A percentile compares a stretch with the other conserved stretches of the same genome.
Evolutionary conservation across 2,113 vertebrate species (phyloP).

Genomic region (Chamaetylas fuelleborni): DNA sequence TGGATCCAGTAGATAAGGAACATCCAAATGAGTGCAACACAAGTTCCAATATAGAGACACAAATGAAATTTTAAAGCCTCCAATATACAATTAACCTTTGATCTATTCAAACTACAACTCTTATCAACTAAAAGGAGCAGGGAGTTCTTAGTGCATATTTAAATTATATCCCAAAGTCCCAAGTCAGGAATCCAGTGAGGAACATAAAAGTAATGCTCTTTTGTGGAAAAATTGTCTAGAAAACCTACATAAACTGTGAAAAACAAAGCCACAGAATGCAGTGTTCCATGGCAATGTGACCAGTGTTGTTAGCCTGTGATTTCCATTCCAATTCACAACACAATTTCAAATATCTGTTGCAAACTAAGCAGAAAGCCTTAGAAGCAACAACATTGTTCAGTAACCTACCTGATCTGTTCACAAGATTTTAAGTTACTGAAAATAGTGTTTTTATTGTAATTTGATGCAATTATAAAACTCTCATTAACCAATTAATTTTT

Average conservation of each 20-base stretch:
- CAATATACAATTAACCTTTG: background rate
- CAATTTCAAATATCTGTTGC: background rate
- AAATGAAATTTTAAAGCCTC: background rate
- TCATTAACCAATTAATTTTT: background rate
- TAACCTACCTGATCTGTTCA: background rate
- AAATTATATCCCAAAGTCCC: background rate
- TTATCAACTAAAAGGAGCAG: background rate
- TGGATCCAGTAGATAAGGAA: background rate
- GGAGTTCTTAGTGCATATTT: background rate
- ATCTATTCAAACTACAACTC: background rate
- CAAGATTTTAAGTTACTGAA: background rate
- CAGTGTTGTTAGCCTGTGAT: background rate
- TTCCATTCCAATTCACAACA: background rate
- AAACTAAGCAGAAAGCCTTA: background rate
- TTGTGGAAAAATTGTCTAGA: background rate
- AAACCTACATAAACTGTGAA: background rate
- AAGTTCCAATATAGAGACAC: background rate
- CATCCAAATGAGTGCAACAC: background rate
- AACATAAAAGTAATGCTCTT: background rate
- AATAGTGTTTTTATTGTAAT: background rate
- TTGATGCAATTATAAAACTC: background rate
- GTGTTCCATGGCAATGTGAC: background rate
- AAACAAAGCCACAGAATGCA: background rate
- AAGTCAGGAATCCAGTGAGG: background rate
- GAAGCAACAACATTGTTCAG: background rate